Evolutionary conservation across 1,140 invertebrate genomes (phyloP).

Genomic region (Microplitis mediator): DNA sequence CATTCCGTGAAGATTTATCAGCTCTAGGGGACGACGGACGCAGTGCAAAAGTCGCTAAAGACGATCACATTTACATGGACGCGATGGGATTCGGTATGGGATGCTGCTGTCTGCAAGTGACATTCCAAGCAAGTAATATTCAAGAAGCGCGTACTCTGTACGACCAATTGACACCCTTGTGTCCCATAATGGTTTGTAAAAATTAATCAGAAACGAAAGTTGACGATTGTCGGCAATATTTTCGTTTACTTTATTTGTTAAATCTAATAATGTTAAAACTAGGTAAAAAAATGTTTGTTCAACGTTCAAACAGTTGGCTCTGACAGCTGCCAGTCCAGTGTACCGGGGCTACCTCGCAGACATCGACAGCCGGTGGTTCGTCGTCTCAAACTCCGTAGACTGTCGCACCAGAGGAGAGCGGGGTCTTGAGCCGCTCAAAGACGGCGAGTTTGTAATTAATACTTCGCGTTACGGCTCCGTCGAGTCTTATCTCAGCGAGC

Average conservation of each 20-base stretch:
- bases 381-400: conserved; percentile 94
- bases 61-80: conserved; percentile 95
- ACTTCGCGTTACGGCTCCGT: conserved; percentile 99
- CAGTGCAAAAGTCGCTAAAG: conserved; percentile 68
- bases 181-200: conserved; percentile 89
- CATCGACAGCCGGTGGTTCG: conserved; percentile 95
- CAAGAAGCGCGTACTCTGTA: conserved; percentile 94
- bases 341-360: conserved; percentile 93
- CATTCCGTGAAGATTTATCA: conserved; percentile 77
- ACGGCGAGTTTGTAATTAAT: conserved; percentile 84
- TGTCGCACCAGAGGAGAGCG: conserved; percentile 94
- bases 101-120: conserved; percentile 95
- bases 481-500: conserved; percentile 92
- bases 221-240: neutral
- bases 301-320: conserved; percentile 74
- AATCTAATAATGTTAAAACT: conserved; percentile 4
- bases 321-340: conserved; percentile 95
- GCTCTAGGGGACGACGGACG: conserved; percentile 73
- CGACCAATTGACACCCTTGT: conserved; percentile 95
- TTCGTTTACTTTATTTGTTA: conserved; percentile 12
- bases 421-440: conserved; percentile 77
- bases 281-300: conserved; percentile 46
- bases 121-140: conserved; percentile 97
- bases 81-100: conserved; percentile 99
- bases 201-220: neutral